Base-by-base conservation (phyloP, 2,797 vertebrate species). In the Chelmon rostratus region DNA sequence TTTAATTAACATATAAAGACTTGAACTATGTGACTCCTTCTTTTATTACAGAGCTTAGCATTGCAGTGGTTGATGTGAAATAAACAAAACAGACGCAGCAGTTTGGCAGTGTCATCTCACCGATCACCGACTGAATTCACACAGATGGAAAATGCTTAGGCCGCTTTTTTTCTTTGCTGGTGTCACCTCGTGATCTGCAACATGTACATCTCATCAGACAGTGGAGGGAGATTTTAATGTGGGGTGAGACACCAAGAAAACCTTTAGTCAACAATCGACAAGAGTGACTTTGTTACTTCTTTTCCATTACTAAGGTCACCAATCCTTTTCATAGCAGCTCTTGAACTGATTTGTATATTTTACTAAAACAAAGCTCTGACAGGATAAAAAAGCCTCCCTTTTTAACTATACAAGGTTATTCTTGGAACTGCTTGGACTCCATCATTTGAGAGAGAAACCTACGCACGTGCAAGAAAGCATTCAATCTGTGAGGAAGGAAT, bases 91-190 rank as follows among this genome's bases (percentile, higher is more conserved):
- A 72, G 35, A 78, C 78, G 77, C 75, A 86, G 88, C 84, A 72
- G 80, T 92, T 91, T 94, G 94, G 89, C 93, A 93, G 92, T 91
- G 86, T 92, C 76, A 61, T 86, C 68, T 85, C 89, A 88, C 37
- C 75, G 76, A 78, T 66, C 57, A 71, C 33, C 75, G 73, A 67
- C 65, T 76, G 61, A 74, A 63, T 76, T 76, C 73, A 86, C n/a
- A 68, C 71, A 73, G 49, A 82, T 53, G 84, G 61, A 82, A 87
- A 86, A 75, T 12, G 18, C 53, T 67, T 19, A 10, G 66, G 82
- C 71, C 81, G 71, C 76, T 57, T 82, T 53, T n/a, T 13, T 76
- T 38, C 21, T 76, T 56, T 76, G 76, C 78, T 86, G 73, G 73
- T 72, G 75, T 87, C 81, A 65, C 40, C 50, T 57, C 4, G 4